phyloP scores from a whole-genome alignment of 2,113 vertebrate genomes.

The Vulpes ferrilata region DNA sequence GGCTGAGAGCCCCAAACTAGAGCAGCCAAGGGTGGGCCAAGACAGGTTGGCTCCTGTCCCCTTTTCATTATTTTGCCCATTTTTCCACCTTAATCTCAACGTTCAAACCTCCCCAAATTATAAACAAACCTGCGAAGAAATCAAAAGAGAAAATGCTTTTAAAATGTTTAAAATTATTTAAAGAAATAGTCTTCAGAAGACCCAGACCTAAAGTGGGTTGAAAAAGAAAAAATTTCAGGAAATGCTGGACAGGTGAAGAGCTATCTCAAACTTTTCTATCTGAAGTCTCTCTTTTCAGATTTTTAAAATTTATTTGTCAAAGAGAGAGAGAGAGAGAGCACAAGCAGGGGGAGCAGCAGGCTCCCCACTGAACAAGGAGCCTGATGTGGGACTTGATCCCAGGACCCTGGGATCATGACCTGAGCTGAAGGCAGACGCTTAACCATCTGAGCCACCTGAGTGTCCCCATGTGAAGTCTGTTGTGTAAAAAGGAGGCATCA shows the following conservation, averaged over 20 bases:
- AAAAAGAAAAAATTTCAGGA: not conserved
- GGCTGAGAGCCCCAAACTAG: not conserved
- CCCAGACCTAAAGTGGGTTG: not conserved
- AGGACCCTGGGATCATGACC: too few species aligned
- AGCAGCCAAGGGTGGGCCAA: not conserved
- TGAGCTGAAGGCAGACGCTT: too few species aligned
- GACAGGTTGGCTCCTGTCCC: accelerated
- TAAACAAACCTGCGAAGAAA: not conserved
- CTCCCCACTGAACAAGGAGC: too few species aligned
- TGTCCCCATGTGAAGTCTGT: not conserved
- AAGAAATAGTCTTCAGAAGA: not conserved
- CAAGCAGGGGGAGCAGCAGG: too few species aligned
- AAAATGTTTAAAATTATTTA: not conserved
- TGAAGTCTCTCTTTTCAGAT: not conserved
- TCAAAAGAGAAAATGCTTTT: not conserved
- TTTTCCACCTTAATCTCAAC: not conserved
- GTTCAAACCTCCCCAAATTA: not conserved
- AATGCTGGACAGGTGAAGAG: not conserved
- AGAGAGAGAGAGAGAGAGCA: too few species aligned
- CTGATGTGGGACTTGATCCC: too few species aligned
- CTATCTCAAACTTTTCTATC: not conserved
- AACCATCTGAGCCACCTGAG: too few species aligned
- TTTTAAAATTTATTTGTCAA: too few species aligned
- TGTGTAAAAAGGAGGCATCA: not conserved
- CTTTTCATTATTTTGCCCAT: not conserved